Percentiles rank a stretch among this genome's conserved stretches.
Evolutionary conservation across 1,140 invertebrate species (phyloP).

Genomic region (Meloidogyne chitwoodi): DNA sequence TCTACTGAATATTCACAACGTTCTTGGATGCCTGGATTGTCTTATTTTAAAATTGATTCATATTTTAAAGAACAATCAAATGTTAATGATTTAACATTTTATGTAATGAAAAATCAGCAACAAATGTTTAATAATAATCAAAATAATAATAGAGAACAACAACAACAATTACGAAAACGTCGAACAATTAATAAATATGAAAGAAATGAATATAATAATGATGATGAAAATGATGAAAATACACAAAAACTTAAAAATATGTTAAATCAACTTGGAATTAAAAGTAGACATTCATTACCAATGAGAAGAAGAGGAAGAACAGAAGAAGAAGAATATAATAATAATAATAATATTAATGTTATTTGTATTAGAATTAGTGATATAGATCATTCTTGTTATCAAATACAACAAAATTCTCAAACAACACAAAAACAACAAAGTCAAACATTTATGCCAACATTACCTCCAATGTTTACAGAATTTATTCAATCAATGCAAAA

Average conservation of each 20-base stretch:
- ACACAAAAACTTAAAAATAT: slow-evolving; percentile 30
- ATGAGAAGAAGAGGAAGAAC: not conserved
- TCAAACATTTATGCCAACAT: not conserved
- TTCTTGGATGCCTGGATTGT: slow-evolving; percentile 27
- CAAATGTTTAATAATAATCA: not conserved
- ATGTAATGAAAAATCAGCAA: slow-evolving; percentile 10
- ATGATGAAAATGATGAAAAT: slow-evolving; percentile 7
- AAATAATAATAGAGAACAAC: too few relatives aligned
- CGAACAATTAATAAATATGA: not conserved
- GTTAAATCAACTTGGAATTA: slow-evolving; percentile 30
- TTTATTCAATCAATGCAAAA: not conserved
- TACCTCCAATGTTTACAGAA: not conserved
- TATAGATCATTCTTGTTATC: slow-evolving; percentile 21
- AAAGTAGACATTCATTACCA: slow-evolving; percentile 24
- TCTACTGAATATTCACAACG: slow-evolving; percentile 18
- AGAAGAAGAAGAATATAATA: not conserved
- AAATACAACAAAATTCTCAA: not conserved
- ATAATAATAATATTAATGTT: slow-evolving; percentile 35
- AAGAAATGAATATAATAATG: not conserved
- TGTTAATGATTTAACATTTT: slow-evolving; percentile 39
- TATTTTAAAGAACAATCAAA: slow-evolving; percentile 40
- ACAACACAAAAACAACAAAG: not conserved
- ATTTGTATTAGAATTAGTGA: slow-evolving; percentile 35
- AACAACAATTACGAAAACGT: too few relatives aligned
- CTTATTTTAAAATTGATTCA: slow-evolving; percentile 31